A percentile compares a stretch with the other conserved stretches of the same genome.
These are phyloP conservation scores for Protaetia brevitarsis DNA, from an alignment of 1,140 invertebrate species.

Conservation along the genomic window DNA sequence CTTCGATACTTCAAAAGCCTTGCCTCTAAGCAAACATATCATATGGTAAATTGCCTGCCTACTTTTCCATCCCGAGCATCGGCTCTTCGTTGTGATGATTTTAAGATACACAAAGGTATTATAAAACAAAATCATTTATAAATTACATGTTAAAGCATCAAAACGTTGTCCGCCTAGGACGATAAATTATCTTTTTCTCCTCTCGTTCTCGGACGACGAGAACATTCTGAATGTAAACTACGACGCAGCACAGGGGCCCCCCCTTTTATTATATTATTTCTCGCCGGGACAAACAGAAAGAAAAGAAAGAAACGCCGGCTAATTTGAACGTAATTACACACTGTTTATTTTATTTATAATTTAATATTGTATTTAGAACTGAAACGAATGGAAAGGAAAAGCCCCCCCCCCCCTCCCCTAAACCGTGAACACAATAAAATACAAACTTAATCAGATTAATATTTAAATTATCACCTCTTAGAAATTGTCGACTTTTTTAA, in stretches of 20 bases:
- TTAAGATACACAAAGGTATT: conserved; percentile 45
- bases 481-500: too few relatives aligned
- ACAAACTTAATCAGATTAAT: too few relatives aligned
- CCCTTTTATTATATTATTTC: conserved; percentile 29
- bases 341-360: conserved; percentile 30
- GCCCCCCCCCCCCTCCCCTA: too few relatives aligned
- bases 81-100: conserved; percentile 40
- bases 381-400: too few relatives aligned
- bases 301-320: conserved; percentile 18
- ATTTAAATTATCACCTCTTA: too few relatives aligned
- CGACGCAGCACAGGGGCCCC: conserved; percentile 20
- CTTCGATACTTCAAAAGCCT: conserved; percentile 35
- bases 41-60: conserved; percentile 49
- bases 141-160: conserved; percentile 49
- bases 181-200: conserved; percentile 45
- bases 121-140: conserved; percentile 49
- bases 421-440: too few relatives aligned
- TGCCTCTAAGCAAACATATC: conserved; percentile 49
- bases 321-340: conserved; percentile 28
- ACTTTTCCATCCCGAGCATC: conserved; percentile 39
- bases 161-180: conserved; percentile 47
- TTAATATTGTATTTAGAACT: conserved; percentile 29
- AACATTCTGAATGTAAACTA: conserved; percentile 26
- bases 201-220: conserved; percentile 7
- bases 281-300: too few relatives aligned